Evolutionary conservation across 2,797 vertebrate genomes (phyloP).

Genomic region (Ataeniobius toweri): DNA sequence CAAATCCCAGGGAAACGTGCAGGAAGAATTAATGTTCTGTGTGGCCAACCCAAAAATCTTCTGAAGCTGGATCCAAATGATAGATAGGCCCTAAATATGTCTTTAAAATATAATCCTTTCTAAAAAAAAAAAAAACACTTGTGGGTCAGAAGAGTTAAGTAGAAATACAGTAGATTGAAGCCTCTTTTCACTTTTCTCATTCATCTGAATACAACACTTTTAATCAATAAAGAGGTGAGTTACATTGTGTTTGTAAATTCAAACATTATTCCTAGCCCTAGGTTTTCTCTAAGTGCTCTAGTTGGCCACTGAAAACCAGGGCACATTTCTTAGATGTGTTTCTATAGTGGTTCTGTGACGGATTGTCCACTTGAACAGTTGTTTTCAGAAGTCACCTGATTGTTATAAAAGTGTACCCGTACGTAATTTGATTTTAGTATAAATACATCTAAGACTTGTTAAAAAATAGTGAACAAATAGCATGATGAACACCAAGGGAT

Average conservation of each 20-base stretch:
- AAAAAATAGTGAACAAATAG: not conserved
- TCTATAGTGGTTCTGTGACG: not conserved
- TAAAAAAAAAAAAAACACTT: not conserved
- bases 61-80: slow-evolving; percentile 43
- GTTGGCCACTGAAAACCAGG: not conserved
- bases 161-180: not conserved
- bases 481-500: not conserved
- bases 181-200: slow-evolving; percentile 3
- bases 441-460: not conserved
- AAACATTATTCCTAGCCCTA: not conserved
- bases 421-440: not conserved
- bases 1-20: slow-evolving; percentile 45
- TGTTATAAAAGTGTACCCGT: not conserved
- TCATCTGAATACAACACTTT: not conserved
- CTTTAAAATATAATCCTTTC: not conserved
- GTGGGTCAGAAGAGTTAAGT: slow-evolving; percentile 5
- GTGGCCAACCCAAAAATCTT: slow-evolving; percentile 68
- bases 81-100: not conserved
- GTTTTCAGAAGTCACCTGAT: not conserved
- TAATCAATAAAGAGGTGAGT: not conserved
- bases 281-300: not conserved
- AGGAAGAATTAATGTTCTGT: slow-evolving; percentile 56
- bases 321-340: not conserved
- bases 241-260: not conserved
- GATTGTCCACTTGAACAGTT: not conserved